Percentiles rank a stretch among this genome's conserved stretches.
Evolutionary conservation across 1,140 invertebrate species (phyloP).

Genomic region (Aphaenogaster rudis): DNA sequence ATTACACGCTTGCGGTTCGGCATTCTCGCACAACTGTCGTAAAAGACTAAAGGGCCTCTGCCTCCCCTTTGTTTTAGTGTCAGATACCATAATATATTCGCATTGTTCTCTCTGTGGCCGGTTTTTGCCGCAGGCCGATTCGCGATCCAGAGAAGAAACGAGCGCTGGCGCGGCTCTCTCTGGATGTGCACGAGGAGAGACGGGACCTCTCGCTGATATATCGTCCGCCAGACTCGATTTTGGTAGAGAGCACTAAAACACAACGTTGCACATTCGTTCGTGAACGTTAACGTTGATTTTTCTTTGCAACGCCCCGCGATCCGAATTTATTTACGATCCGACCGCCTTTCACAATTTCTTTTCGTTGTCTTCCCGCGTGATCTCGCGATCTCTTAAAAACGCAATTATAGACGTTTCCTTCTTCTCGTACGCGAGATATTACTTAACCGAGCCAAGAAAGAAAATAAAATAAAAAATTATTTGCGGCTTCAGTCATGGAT

Average conservation of each 20-base stretch:
- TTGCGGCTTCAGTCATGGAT: neutral
- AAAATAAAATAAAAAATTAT: neutral
- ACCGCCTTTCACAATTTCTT: constrained; percentile 22
- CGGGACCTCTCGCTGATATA: constrained; percentile 48
- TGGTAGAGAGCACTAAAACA: constrained; percentile 44
- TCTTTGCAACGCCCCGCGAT: constrained; percentile 16
- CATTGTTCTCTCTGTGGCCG: constrained; percentile 75
- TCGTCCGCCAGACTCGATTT: constrained; percentile 60
- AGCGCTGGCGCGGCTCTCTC: constrained; percentile 45
- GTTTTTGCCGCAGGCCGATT: constrained; percentile 71
- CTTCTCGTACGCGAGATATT: neutral
- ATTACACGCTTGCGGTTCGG: constrained; percentile 12
- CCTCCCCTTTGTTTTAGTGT: constrained; percentile 72
- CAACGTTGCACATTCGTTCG: constrained; percentile 47
- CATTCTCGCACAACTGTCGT: constrained; percentile 59
- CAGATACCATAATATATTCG: constrained; percentile 78
- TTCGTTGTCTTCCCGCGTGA: neutral
- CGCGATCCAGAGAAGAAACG: constrained; percentile 60
- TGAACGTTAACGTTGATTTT: constrained; percentile 61
- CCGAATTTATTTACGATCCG: constrained; percentile 47
- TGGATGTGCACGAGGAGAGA: constrained; percentile 52
- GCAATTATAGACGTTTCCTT: neutral
- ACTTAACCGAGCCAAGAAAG: neutral
- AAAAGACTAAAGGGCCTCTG: constrained; percentile 57
- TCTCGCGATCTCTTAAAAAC: constrained; percentile 45